A percentile compares a stretch with the other conserved stretches of the same genome.
Evolutionary conservation across 1,140 invertebrate genomes (phyloP).

Genomic region (Halesus radiatus): DNA sequence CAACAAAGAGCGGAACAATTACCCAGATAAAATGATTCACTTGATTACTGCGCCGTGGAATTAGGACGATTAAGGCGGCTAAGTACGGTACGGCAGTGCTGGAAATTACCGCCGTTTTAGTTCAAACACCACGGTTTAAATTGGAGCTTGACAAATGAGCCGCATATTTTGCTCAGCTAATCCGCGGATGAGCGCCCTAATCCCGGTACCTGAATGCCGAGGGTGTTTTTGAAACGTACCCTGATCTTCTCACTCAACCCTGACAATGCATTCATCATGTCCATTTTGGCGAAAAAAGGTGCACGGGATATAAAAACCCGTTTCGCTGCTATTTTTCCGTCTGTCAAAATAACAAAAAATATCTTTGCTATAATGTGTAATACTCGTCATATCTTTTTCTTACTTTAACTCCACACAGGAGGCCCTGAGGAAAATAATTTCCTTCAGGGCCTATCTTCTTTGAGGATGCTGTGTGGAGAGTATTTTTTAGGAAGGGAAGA

Average conservation of each 20-base stretch:
- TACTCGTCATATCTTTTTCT: too few relatives aligned
- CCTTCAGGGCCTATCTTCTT: too few relatives aligned
- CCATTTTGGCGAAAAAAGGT: too few relatives aligned
- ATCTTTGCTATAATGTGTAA: too few relatives aligned
- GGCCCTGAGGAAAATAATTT: too few relatives aligned
- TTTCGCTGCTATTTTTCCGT: too few relatives aligned
- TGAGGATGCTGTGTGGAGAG: too few relatives aligned
- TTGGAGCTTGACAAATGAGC: slow-evolving; percentile 32
- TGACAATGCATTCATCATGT: neutral
- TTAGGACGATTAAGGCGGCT: slow-evolving; percentile 3
- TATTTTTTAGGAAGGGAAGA: too few relatives aligned
- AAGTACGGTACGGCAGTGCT: slow-evolving; percentile 1
- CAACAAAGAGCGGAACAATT: neutral
- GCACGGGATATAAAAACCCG: too few relatives aligned
- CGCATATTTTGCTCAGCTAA: slow-evolving; percentile 26
- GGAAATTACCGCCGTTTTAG: slow-evolving; percentile 19
- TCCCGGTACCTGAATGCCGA: neutral
- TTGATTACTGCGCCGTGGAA: neutral
- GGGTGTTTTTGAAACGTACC: neutral
- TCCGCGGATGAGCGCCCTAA: slow-evolving; percentile 26
- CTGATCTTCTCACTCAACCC: neutral
- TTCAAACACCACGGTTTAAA: slow-evolving; percentile 22
- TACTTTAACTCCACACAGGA: too few relatives aligned
- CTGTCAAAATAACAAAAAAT: too few relatives aligned
- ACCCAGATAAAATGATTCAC: slow-evolving; percentile 8